These are phyloP conservation scores for Rhadinocentrus ornatus DNA, from an alignment of 2,797 vertebrate species.

Conservation along the genomic window DNA sequence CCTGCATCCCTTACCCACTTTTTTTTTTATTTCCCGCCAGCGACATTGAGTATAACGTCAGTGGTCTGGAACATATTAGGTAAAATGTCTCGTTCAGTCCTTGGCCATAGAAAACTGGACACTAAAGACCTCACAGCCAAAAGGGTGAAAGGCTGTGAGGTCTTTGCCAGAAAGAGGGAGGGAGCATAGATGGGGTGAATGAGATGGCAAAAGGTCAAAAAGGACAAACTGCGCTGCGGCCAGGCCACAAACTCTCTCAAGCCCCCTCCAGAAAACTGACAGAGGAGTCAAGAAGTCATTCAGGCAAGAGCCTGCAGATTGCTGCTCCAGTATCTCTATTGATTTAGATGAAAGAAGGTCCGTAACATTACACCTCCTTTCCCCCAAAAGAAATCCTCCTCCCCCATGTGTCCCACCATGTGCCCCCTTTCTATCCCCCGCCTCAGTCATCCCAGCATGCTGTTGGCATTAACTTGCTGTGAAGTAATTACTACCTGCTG, in stretches of 20 bases:
- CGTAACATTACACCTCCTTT: slow-evolving; percentile 58
- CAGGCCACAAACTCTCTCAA: slow-evolving; percentile 28
- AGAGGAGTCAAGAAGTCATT: slow-evolving; percentile 63
- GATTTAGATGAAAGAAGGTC: slow-evolving; percentile 70
- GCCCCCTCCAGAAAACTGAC: slow-evolving; percentile 44
- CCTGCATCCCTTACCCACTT: slow-evolving; percentile 37
- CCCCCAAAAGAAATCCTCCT: not conserved
- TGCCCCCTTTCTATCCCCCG: slow-evolving; percentile 32
- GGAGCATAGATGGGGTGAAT: slow-evolving; percentile 43
- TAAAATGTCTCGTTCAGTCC: slow-evolving; percentile 61
- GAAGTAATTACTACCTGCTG: slow-evolving; percentile 88
- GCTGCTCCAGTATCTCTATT: slow-evolving; percentile 58
- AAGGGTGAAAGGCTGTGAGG: slow-evolving; percentile 50
- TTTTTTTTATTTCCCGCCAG: slow-evolving; percentile 34
- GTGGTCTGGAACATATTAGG: slow-evolving; percentile 76
- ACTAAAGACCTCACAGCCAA: slow-evolving; percentile 53
- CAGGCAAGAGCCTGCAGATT: slow-evolving; percentile 23
- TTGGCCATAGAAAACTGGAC: slow-evolving; percentile 49
- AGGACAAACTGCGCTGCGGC: slow-evolving; percentile 35
- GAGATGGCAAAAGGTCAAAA: slow-evolving; percentile 73
- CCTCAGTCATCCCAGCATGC: slow-evolving; percentile 47
- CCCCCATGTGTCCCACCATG: slow-evolving; percentile 25
- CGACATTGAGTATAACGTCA: slow-evolving; percentile 51
- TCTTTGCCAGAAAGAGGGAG: slow-evolving; percentile 22
- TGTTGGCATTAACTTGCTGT: slow-evolving; percentile 85